A percentile compares a stretch with the other conserved stretches of the same genome.
phyloP scores from a whole-genome alignment of 2,888 invertebrate genomes.

The Nematopogon swammerdamellus region DNA sequence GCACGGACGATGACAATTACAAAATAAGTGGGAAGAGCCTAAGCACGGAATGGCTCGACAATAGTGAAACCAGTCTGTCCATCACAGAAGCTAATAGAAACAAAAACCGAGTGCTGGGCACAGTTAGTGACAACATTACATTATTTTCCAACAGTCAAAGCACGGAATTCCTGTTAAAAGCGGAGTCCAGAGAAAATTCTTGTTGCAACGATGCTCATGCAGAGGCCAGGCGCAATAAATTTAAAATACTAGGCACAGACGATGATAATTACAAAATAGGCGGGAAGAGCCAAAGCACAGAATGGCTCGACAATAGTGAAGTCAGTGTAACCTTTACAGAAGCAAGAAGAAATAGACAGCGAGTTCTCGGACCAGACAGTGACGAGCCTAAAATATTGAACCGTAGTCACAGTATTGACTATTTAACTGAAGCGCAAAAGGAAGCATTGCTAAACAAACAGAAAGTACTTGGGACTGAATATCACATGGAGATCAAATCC shows the following conservation, averaged over 20 bases:
- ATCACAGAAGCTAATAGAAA: conserved; percentile 34
- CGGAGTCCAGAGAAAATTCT: not conserved
- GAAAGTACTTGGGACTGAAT: conserved; percentile 60
- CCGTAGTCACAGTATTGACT: not conserved
- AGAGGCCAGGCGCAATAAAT: conserved; percentile 45
- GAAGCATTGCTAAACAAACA: conserved; percentile 60
- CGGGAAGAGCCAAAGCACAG: not conserved
- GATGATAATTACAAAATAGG: conserved; percentile 21
- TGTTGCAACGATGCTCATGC: conserved; percentile 26
- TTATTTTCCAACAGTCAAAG: not conserved
- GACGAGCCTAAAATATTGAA: not conserved
- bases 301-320: not conserved
- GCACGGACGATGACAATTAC: conserved; percentile 34
- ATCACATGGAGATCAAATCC: conserved; percentile 35
- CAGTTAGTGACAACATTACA: conserved; percentile 19
- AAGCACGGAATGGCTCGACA: not conserved
- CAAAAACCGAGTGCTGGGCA: conserved; percentile 31
- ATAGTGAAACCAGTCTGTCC: conserved; percentile 8
- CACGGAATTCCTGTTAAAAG: not conserved
- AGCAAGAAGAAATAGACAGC: not conserved
- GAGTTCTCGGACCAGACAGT: not conserved
- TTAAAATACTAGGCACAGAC: conserved; percentile 43
- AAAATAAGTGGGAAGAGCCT: not conserved
- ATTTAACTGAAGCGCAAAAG: conserved; percentile 38
- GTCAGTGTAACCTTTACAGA: not conserved